Conservation (phyloP, 2,113 vertebrate species). For the Urocitellus parryii region DNA sequence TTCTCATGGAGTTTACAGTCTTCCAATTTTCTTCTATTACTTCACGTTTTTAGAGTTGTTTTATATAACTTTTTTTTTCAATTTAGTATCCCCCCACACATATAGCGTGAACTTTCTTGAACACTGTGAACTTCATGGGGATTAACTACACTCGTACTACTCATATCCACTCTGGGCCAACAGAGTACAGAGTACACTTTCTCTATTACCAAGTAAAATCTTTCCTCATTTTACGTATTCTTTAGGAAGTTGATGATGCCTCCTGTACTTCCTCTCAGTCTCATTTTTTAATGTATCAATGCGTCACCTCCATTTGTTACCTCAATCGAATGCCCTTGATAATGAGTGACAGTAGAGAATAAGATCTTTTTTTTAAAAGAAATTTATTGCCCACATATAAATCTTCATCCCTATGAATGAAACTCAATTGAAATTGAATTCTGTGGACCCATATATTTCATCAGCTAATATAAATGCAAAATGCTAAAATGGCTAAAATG, state of each 20-base stretch:
- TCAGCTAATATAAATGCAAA: background rate
- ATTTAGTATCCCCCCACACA: background rate
- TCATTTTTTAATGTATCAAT: background rate
- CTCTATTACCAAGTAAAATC: background rate
- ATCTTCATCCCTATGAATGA: background rate
- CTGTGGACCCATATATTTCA: background rate
- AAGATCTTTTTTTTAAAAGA: background rate
- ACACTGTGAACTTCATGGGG: background rate
- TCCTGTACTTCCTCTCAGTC: background rate
- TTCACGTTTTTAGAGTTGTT: background rate
- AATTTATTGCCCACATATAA: background rate
- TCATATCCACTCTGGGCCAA: background rate
- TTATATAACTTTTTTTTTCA: background rate
- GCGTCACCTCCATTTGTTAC: background rate
- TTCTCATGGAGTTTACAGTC: background rate
- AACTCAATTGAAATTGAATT: background rate
- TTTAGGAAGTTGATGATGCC: background rate
- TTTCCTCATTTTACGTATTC: background rate
- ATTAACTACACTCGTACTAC: background rate
- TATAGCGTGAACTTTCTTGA: background rate
- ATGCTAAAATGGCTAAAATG: conserved; percentile 5
- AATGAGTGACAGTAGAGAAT: background rate
- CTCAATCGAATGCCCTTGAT: background rate
- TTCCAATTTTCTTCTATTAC: background rate
- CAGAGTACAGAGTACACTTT: background rate